phyloP scores from a whole-genome alignment of 2,888 invertebrate species.

The Azorinus chamasolen region DNA sequence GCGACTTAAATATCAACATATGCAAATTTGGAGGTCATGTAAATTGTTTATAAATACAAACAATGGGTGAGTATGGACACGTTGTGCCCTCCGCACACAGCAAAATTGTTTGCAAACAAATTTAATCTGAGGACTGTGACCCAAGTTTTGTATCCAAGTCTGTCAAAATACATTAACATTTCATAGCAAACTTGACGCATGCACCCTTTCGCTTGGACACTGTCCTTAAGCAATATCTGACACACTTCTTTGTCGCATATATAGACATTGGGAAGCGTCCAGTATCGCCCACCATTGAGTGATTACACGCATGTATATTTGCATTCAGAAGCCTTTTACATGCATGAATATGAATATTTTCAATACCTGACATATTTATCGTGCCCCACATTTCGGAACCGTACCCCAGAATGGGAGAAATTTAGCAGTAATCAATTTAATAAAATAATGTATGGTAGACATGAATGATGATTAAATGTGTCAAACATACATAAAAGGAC shows the following conservation, averaged over 20 bases:
- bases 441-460: constrained; percentile 7
- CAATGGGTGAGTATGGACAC: background rate
- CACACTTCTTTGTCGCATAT: constrained; percentile 4
- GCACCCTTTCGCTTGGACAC: constrained; percentile 5
- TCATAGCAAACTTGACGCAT: constrained; percentile 16
- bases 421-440: constrained; percentile 36
- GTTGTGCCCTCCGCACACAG: constrained; percentile 4
- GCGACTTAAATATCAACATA: too few species aligned
- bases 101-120: constrained; percentile 27
- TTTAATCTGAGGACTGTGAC: constrained; percentile 6
- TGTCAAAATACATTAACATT: constrained; percentile 16
- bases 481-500: constrained; percentile 1
- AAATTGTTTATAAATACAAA: constrained; percentile 16
- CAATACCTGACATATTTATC: constrained; percentile 12
- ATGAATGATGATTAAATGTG: background rate
- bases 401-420: constrained; percentile 33
- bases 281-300: constrained; percentile 19
- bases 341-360: constrained; percentile 25
- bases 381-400: constrained; percentile 49
- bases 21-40: too few species aligned
- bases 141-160: constrained; percentile 19
- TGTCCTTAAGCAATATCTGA: constrained; percentile 28
- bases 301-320: constrained; percentile 20
- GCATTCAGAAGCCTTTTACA: constrained; percentile 25
- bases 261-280: constrained; percentile 24